Conservation (phyloP, 2,888 invertebrate genomes). For the Oscheius onirici region DNA sequence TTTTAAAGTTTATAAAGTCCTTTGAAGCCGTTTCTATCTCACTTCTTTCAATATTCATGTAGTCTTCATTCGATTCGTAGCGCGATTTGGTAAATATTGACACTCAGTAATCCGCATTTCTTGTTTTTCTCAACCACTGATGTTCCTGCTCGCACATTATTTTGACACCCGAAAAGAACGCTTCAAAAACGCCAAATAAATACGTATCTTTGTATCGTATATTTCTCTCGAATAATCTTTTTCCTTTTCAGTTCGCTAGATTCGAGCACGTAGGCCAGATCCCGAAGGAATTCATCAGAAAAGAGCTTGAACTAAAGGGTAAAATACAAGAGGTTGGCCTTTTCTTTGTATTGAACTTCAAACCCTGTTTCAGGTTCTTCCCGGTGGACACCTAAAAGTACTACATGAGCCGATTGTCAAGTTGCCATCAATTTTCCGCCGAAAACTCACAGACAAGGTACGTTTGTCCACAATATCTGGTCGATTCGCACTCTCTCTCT, state of each 20-base stretch:
- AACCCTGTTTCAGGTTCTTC: slow-evolving; percentile 51
- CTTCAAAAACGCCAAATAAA: too few species aligned
- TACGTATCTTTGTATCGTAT: too few species aligned
- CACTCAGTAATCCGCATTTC: too few species aligned
- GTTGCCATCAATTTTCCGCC: slow-evolving; percentile 59
- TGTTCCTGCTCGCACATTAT: not conserved
- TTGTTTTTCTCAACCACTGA: not conserved
- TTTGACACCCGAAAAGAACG: too few species aligned
- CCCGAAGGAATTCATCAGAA: slow-evolving; percentile 68
- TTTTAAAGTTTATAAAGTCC: not conserved
- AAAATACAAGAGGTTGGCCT: slow-evolving; percentile 44
- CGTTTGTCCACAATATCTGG: not conserved
- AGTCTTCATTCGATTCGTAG: too few species aligned
- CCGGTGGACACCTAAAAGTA: slow-evolving; percentile 62
- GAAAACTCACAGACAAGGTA: slow-evolving; percentile 44
- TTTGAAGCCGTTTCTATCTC: not conserved
- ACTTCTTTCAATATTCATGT: too few species aligned
- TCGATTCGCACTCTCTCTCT: too few species aligned
- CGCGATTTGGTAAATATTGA: too few species aligned
- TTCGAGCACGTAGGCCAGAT: slow-evolving; percentile 69
- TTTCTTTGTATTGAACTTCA: not conserved
- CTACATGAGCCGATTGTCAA: slow-evolving; percentile 67
- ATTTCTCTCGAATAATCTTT: not conserved
- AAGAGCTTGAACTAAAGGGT: slow-evolving; percentile 68
- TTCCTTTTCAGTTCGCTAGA: slow-evolving; percentile 62